phyloP scores from a whole-genome alignment of 92 coral and sea anemone genomes.

The Bergia puertoricense region DNA sequence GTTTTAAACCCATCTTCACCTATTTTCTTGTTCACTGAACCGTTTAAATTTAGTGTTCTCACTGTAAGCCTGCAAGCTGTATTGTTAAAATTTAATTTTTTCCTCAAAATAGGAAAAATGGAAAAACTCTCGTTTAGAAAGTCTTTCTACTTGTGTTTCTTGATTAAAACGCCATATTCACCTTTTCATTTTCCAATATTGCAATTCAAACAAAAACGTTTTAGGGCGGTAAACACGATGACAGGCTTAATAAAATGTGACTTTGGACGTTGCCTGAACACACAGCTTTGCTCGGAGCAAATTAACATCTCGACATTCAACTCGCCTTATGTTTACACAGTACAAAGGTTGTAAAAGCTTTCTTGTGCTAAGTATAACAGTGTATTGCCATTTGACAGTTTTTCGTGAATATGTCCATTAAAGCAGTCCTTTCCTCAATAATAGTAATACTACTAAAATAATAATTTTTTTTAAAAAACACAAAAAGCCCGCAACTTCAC shows the following conservation, averaged over 20 bases:
- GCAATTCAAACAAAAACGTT: conserved; percentile 8
- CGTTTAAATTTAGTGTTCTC: no score
- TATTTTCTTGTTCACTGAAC: no score
- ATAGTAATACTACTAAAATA: no score
- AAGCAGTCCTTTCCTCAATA: neutral
- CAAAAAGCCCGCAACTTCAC: no score
- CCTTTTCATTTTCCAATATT: neutral
- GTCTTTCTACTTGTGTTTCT: neutral
- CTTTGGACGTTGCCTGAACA: neutral
- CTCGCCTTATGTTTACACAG: neutral
- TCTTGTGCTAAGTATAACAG: no score
- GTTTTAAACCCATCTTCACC: no score
- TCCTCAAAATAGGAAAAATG: neutral
- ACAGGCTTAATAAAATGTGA: neutral
- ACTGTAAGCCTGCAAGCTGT: no score
- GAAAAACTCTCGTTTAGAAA: neutral
- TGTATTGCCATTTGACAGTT: no score
- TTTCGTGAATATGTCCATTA: neutral
- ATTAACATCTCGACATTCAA: neutral
- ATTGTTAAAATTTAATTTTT: no score
- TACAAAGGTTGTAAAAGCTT: neutral
- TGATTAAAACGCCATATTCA: neutral
- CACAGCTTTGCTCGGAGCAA: neutral
- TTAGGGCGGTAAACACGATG: neutral
- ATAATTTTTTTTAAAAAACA: no score